Percentiles rank a stretch among this genome's conserved stretches.
Conservation (phyloP, 1,140 invertebrate genomes). For the Dicyema japonicum region DNA sequence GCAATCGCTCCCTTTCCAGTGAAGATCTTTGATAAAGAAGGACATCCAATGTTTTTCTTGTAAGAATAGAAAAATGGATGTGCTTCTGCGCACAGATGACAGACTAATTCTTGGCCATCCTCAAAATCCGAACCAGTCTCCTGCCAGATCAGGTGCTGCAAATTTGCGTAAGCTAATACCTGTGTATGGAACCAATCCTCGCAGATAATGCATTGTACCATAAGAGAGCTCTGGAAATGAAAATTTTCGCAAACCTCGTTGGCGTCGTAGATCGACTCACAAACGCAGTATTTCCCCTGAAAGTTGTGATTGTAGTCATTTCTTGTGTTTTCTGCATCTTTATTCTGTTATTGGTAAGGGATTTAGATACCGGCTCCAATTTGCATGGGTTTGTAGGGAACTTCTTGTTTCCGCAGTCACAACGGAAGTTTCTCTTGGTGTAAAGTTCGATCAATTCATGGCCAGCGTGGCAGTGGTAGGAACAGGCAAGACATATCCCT, state of each 20-base stretch:
- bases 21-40: no score
- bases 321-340: constrained; percentile 8
- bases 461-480: constrained; percentile 54
- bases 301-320: constrained; percentile 36
- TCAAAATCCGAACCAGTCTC: not conserved
- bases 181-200: constrained; percentile 99
- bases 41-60: no score
- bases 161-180: no score
- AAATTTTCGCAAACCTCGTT: no score
- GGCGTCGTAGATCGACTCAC: constrained; percentile 71
- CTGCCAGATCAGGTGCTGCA: not conserved
- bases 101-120: not conserved
- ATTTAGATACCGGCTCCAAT: not conserved
- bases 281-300: constrained; percentile 55
- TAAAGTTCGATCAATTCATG: constrained; percentile 81
- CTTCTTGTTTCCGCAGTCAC: constrained; percentile 72
- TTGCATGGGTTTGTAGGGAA: constrained; percentile 28
- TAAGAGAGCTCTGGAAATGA: no score
- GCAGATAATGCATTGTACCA: constrained; percentile 79
- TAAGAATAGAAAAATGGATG: no score
- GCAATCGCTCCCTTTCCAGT: no score
- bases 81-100: constrained; percentile 1
- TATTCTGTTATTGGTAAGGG: constrained; percentile 7
- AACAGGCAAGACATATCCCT: constrained; percentile 48
- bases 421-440: constrained; percentile 69